Evolutionary conservation across 2,113 vertebrate genomes (phyloP), one percentile per base, ranked within the genome.

Genomic region (Brachypodius melanocephalos): DNA sequence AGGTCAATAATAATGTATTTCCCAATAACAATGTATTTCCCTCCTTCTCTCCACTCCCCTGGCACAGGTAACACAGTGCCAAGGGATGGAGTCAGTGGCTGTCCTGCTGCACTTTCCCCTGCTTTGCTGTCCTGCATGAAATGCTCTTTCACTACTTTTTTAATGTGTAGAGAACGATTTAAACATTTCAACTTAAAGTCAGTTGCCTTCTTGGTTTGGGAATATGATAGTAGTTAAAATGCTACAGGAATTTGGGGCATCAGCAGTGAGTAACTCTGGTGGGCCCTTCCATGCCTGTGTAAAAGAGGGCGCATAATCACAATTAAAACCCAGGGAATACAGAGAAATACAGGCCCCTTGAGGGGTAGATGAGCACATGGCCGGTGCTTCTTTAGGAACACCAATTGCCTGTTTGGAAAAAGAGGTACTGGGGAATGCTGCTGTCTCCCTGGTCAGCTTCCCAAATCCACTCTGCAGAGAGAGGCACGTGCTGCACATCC

Each of bases 201-300:
- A 58, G 5, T 65, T 89, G 48, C 77, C 34, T 48, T 9, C 69
- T 92, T 82, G 36, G 1, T 89, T 78, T 65, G 89, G 48, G 69
- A 85, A 45, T 49, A 45, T 2, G 38, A 24, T 34, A n/a, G 80
- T 32, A 81, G 80, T 87, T 91, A 61, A 95, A 90, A 78, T 42
- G 48, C 86, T 79, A 4, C 25, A 19, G 86, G 68, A 92, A 42
- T 57, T 13, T 73, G 40, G n/a, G 57, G 43, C 25, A 17, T 14
- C 52, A 87, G 86, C 73, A 89, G 65, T 61, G 72, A 87, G 12
- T 90, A 93, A 92, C 61, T 86, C 63, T 28, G 58, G 65, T 40
- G 65, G 65, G 73, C 48, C 51, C 58, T 89, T 66, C 73, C 17
- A 7, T 45, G 72, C 76, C 90, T 68, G 6, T 82, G 73, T 40